A percentile compares a stretch with the other conserved stretches of the same genome.
Conservation (phyloP, 2,888 invertebrate species). For the Apamea epomidion region DNA sequence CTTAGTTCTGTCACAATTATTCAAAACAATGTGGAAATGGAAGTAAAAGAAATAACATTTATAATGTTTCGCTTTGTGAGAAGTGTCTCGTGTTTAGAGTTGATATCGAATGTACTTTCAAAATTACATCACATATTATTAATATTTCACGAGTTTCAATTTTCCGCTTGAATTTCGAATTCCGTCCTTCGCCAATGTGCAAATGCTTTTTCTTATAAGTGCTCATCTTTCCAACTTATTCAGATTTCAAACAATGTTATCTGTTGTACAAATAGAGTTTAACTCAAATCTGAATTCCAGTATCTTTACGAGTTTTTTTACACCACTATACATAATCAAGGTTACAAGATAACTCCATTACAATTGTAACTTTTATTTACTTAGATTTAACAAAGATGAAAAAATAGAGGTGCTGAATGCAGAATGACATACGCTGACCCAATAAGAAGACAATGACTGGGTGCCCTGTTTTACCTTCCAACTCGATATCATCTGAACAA, state of each 20-base stretch:
- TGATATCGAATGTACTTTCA: constrained; percentile 29
- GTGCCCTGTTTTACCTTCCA: constrained; percentile 59
- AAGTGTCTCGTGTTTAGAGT: constrained; percentile 3
- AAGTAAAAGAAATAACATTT: not conserved
- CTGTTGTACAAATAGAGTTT: constrained; percentile 26
- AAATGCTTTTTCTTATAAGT: not conserved
- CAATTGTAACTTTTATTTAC: constrained; percentile 32
- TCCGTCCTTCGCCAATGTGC: not conserved
- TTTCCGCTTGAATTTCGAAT: constrained; percentile 8
- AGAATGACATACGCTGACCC: constrained; percentile 51
- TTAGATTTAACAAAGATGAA: constrained; percentile 33
- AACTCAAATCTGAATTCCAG: constrained; percentile 27
- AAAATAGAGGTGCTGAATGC: constrained; percentile 22
- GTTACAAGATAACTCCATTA: constrained; percentile 44
- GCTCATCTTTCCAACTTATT: constrained; percentile 1
- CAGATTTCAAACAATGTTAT: constrained; percentile 28
- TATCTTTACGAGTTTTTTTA: constrained; percentile 49
- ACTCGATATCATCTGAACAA: constrained; percentile 57
- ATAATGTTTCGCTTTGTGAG: constrained; percentile 11
- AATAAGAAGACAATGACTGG: constrained; percentile 60
- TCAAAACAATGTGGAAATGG: constrained; percentile 9
- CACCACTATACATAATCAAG: constrained; percentile 43
- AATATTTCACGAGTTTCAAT: not conserved
- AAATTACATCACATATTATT: constrained; percentile 5
- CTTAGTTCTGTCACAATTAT: not conserved